phyloP scores from a whole-genome alignment of 2,113 vertebrate species.

The Alouatta palliata region DNA sequence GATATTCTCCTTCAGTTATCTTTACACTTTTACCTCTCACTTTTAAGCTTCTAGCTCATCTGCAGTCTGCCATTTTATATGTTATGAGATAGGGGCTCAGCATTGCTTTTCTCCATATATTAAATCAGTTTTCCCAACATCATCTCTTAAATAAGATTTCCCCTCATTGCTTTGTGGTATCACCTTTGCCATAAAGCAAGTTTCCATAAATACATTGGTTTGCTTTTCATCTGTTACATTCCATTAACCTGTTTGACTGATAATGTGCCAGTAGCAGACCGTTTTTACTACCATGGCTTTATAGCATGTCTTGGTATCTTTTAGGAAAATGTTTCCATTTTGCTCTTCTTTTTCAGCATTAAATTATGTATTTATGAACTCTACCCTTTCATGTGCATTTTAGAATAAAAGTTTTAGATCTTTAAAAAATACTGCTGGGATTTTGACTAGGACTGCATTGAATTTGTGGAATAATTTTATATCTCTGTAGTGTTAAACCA shows the following conservation, averaged over 20 bases:
- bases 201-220: not conserved
- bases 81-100: not conserved
- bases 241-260: not conserved
- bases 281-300: not conserved
- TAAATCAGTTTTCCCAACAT: not conserved
- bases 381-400: not conserved
- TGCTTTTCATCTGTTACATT: not conserved
- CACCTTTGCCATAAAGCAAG: not conserved
- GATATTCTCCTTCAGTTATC: not conserved
- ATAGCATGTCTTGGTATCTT: not conserved
- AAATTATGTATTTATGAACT: not conserved
- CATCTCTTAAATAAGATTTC: not conserved
- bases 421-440: not conserved
- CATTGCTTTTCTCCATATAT: not conserved
- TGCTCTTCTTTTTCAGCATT: not conserved
- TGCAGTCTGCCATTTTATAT: not conserved
- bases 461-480: not conserved
- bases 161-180: not conserved
- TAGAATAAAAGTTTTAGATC: not conserved
- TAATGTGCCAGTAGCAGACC: not conserved
- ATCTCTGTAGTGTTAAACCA: not conserved
- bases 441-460: not conserved
- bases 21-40: not conserved
- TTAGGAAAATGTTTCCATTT: not conserved
- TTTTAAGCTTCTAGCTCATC: not conserved